Conservation (phyloP, 2,888 invertebrate species). For the Caradrina clavipalpis region DNA sequence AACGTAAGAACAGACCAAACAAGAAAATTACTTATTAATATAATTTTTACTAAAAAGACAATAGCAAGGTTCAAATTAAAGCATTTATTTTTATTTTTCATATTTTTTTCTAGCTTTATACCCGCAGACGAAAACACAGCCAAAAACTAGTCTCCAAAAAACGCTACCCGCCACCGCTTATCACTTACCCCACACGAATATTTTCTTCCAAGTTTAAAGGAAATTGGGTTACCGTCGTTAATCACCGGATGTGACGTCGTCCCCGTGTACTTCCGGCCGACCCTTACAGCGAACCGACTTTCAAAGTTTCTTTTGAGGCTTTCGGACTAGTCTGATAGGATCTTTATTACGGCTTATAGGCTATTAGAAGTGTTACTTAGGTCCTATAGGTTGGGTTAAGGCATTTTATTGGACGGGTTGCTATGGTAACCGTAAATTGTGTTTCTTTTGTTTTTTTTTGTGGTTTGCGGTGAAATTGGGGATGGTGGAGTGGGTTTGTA, state of each 20-base stretch:
- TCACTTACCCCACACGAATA: slow-evolving; percentile 69
- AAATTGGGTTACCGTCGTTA: slow-evolving; percentile 84
- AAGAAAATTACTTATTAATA: no score
- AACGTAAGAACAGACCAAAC: no score
- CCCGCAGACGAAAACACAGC: no score
- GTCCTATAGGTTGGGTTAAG: background rate
- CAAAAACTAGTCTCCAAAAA: background rate
- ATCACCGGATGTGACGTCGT: slow-evolving; percentile 82
- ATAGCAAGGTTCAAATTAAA: no score
- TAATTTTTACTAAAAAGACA: no score
- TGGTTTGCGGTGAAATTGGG: background rate
- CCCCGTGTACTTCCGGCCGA: slow-evolving; percentile 73
- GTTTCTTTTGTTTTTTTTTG: background rate
- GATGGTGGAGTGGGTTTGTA: no score
- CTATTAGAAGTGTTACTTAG: slow-evolving; percentile 42
- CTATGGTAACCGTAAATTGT: background rate
- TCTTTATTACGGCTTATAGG: slow-evolving; percentile 63
- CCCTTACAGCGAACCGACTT: slow-evolving; percentile 60
- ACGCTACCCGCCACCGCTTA: background rate
- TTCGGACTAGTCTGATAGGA: slow-evolving; percentile 55
- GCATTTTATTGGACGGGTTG: background rate
- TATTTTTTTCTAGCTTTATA: no score
- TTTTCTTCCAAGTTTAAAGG: slow-evolving; percentile 81
- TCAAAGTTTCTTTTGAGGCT: slow-evolving; percentile 59
- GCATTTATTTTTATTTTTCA: no score